phyloP scores from a whole-genome alignment of 2,888 invertebrate genomes.

The Elgonia sp. region DNA sequence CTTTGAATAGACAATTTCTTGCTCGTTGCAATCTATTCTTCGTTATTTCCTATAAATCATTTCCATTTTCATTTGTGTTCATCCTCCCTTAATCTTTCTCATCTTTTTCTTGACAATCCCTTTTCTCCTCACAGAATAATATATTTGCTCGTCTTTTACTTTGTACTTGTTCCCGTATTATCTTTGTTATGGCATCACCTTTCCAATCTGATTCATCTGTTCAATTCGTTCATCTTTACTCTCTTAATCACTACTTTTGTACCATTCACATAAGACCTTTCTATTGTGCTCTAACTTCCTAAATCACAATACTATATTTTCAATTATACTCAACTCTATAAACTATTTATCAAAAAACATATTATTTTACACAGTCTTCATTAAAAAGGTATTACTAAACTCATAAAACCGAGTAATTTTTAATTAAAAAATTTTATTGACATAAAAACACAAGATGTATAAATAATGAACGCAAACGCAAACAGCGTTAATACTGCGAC shows the following conservation, averaged over 20 bases:
- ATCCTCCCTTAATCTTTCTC: conserved; percentile 24
- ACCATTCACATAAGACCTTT: background rate
- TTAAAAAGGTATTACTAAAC: no score
- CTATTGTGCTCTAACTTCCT: no score
- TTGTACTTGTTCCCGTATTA: conserved; percentile 5
- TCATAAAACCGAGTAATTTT: no score
- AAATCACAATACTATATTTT: no score
- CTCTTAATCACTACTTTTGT: conserved; percentile 5
- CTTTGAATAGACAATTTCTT: background rate
- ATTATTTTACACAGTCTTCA: no score
- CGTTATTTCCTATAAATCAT: background rate
- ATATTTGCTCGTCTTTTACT: conserved; percentile 10
- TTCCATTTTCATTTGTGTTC: conserved; percentile 26
- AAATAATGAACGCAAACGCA: background rate
- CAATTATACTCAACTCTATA: no score
- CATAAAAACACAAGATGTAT: no score
- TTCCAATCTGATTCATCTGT: conserved; percentile 15
- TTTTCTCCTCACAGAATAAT: conserved; percentile 21
- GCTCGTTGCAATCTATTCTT: background rate
- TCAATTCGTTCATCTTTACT: conserved; percentile 27
- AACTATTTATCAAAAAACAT: no score
- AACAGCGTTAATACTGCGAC: background rate
- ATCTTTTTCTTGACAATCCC: conserved; percentile 12
- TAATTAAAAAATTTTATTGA: no score
- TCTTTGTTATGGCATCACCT: conserved; percentile 13